phyloP scores from a whole-genome alignment of 1,140 invertebrate genomes.

The Apis cerana region DNA sequence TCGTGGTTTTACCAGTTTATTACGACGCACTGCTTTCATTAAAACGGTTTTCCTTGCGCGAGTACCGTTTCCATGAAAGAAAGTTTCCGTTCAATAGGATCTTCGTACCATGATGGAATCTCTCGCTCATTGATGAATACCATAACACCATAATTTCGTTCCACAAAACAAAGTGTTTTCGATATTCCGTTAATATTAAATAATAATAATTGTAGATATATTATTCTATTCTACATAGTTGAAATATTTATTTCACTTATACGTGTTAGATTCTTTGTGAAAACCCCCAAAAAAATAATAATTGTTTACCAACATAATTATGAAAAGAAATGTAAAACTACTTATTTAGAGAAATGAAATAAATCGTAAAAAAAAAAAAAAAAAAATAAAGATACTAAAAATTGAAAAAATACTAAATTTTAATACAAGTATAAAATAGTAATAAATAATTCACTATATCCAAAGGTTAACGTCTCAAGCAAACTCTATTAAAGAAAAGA shows the following conservation, averaged over 20 bases:
- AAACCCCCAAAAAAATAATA: not conserved
- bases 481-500: not conserved
- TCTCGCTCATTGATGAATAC: not conserved
- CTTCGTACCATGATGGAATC: not conserved
- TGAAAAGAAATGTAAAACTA: not conserved
- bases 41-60: constrained; percentile 37
- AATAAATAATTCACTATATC: not conserved
- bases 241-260: not conserved
- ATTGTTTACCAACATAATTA: not conserved
- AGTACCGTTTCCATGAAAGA: constrained; percentile 42
- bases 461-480: not conserved
- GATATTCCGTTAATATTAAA: not conserved
- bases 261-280: not conserved
- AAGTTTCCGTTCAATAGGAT: constrained; percentile 32
- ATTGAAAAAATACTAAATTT: not conserved
- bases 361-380: not conserved
- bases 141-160: not conserved
- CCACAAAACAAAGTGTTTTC: not conserved
- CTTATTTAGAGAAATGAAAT: not conserved
- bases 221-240: too few relatives aligned
- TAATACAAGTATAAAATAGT: not conserved
- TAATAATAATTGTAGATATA: too few relatives aligned
- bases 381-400: too few relatives aligned
- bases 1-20: constrained; percentile 23
- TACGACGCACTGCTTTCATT: constrained; percentile 28